Conservation (phyloP, 2,888 invertebrate species). For the Ectemnius continuus region DNA sequence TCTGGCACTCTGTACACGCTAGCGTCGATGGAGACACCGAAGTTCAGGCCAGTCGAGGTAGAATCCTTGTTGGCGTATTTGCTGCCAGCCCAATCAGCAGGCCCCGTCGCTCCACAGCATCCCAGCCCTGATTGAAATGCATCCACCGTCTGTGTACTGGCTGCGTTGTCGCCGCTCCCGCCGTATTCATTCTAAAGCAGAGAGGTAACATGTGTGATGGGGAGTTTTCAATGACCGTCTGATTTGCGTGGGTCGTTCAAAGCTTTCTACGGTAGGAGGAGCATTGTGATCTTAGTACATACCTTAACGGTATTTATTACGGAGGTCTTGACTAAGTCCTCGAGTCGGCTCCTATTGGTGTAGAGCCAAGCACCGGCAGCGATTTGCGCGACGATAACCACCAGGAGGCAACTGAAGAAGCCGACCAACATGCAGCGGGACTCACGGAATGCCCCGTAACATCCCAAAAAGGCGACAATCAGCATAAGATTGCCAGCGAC, state of each 20-base stretch:
- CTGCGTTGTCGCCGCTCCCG: constrained; percentile 36
- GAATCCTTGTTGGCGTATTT: constrained; percentile 80
- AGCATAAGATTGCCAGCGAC: constrained; percentile 86
- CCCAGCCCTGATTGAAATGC: constrained; percentile 80
- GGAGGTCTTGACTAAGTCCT: constrained; percentile 81
- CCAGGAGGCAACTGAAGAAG: constrained; percentile 88
- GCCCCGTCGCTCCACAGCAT: constrained; percentile 88
- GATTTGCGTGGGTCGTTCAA: constrained; percentile 28
- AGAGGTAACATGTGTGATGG: not conserved
- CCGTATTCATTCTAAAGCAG: not conserved
- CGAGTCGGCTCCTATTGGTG: constrained; percentile 84
- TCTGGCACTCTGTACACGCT: constrained; percentile 81
- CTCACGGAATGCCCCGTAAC: constrained; percentile 89
- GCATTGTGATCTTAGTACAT: constrained; percentile 24
- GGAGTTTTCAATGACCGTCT: constrained; percentile 9
- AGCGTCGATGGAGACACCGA: constrained; percentile 78
- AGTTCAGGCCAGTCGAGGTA: constrained; percentile 79
- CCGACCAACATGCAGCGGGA: constrained; percentile 88
- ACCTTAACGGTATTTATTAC: constrained; percentile 73
- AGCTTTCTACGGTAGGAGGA: constrained; percentile 15
- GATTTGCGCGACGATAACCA: constrained; percentile 88
- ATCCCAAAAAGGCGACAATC: constrained; percentile 89
- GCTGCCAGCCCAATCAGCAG: constrained; percentile 85
- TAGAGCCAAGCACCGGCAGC: constrained; percentile 89
- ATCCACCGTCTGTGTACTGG: constrained; percentile 67